Percentiles rank a stretch among this genome's conserved stretches.
These are phyloP conservation scores for Heliconius ethilla DNA, from an alignment of 2,888 invertebrate species.

Conservation along the genomic window DNA sequence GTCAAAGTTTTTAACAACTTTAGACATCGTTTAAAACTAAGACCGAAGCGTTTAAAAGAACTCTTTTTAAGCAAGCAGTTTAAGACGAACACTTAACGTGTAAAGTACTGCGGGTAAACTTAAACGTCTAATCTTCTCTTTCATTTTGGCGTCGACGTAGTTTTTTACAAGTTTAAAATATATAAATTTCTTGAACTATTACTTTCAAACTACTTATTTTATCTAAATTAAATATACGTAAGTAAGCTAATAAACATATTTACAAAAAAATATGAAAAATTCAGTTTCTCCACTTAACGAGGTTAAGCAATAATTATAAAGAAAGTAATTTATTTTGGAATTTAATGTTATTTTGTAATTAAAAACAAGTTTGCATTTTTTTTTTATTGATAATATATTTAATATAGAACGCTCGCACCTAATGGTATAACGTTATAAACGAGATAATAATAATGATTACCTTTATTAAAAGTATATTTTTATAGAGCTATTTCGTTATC, in stretches of 20 bases:
- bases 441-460: constrained; percentile 35
- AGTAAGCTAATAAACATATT: neutral
- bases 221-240: neutral
- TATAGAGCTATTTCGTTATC: constrained; percentile 40
- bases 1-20: neutral
- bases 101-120: neutral
- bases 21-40: neutral
- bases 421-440: constrained; percentile 30
- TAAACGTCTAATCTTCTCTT: neutral
- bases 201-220: neutral
- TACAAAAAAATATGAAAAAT: neutral
- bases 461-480: constrained; percentile 40
- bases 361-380: neutral
- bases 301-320: neutral
- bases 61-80: neutral
- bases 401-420: constrained; percentile 11
- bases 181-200: neutral
- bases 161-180: neutral
- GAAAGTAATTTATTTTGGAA: neutral
- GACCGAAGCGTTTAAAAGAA: neutral
- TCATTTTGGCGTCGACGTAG: neutral
- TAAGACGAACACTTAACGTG: neutral
- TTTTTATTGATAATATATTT: constrained; percentile 14
- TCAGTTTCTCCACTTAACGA: neutral
- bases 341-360: constrained; percentile 5